Evolutionary conservation across 2,797 vertebrate genomes (phyloP), one percentile per base, ranked within the genome.

Genomic region (Gastrophryne carolinensis): DNA sequence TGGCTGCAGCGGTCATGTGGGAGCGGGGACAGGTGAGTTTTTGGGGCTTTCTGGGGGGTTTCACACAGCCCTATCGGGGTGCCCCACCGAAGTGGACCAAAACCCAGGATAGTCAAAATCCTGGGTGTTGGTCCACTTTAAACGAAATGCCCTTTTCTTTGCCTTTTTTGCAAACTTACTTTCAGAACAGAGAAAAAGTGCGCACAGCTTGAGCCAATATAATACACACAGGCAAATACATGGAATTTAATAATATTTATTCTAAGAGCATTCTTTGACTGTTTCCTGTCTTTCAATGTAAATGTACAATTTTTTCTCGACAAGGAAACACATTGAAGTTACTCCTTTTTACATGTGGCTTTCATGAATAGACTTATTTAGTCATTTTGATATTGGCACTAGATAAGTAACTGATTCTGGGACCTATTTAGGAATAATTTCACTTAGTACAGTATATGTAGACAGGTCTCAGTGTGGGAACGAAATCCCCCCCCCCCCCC

Each of bases 211-310:
- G 41, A 44, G 3, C 23, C 10, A 10, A 53, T 11, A 4, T 21
- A 26, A 19, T 26, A 24, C 7, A 2, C 17, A 11, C 24, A 65
- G 44, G 27, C 30, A 17, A 23, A 52, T 34, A 24, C 15, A 17
- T 66, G 63, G 63, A 66, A 66, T 66, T 52, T 65, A 34, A 35
- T 15, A 52, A 66, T 66, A 52, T 66, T 66, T 66, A 66, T 66
- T 52, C 63, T 52, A 24, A 1, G 50, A 6, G 13, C 30, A 66
- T 52, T 50, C 29, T 50, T n/a, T 66, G 13, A 47, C 63, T 52
- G 63, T 23, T 52, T 66, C 12, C 13, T 66, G 63, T 66, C 63
- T 66, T 34, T 52, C 23, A 65, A 34, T 13, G 30, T 50, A 50
- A 65, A 50, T 50, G 13, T 52, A 32, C 13, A 12, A 66, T 35